Base-by-base conservation (phyloP, 1,140 invertebrate genomes). In the Zophobas atratus region DNA sequence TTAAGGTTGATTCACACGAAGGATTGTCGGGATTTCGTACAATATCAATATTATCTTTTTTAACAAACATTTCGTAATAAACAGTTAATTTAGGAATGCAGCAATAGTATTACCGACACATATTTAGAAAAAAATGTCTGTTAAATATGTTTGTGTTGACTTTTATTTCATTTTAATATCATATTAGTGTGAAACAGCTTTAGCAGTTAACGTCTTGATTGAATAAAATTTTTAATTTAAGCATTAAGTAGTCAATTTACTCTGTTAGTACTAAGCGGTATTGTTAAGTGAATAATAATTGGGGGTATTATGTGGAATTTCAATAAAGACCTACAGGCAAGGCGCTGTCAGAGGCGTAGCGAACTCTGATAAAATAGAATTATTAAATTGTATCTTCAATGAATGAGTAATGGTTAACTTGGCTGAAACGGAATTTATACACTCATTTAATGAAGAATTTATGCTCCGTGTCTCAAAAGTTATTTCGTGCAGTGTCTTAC, bases 241-340 rank as follows among this genome's bases (percentile, higher is more conserved):
- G 72, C 60, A 60, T 75, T 57, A 75, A 75, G 72, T 75, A 75
- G 72, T 60, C 72, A 75, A 75, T 75, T 75, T 75, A 75, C 41
- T 32, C 43, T 75, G 71, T 75, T 55, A 35, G 41, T 72, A 20
- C 20, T 20, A 36, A 72, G 51, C 46, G 70, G 70, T 53, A 53
- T 72, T 53, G 72, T 75, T 75, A 75, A 75, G 72, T 75, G 72
- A 75, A 75, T 75, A 75, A 60, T 75, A 75, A 75, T 75, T 75
- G 55, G 72, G 55, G 53, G 53, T 75, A 75, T 75, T 75, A 56
- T 73, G 49, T 43, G 35, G 38, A 46, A 41, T 20, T 67, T 67
- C 60, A 67, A 51, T 51, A 51, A 67, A 67, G 60, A 67, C 60
- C 60, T 39, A 67, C 60, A 67, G n/a, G 60, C 60, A n/a, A 63